Evolutionary conservation across 2,888 invertebrate species (phyloP), one percentile per base, ranked within the genome.

Genomic region (Ennomos fuscantarius): DNA sequence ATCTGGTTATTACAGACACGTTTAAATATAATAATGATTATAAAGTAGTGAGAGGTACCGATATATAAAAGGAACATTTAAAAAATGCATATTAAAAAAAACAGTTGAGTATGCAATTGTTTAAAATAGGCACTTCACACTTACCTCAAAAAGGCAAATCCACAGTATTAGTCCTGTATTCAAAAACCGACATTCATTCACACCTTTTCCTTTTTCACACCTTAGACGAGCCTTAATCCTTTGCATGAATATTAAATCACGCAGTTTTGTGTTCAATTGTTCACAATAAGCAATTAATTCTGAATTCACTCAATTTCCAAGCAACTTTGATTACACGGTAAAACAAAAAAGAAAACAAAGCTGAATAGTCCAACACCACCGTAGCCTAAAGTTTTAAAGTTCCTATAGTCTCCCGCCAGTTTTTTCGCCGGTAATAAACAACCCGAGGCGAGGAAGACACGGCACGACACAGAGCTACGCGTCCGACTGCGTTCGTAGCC

Each of bases 401-500:
- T 62, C 33, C 8, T 60, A 64, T 48, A 13, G 43, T 81, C 89
- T 90, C 89, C 88, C 91, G 89, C 90, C 83, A 74, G 79, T 74
- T 73, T 75, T 73, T 74, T 75, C 70, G 67, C 67, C 68, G 69
- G 69, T 46, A 60, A 63, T 53, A 68, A 62, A 65, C 64, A 61
- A 65, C 64, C 68, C 34, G 42, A 6, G 59, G 50, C 60, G 53
- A 70, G 68, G 58, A 58, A 59, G 52, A 51, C 62, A 61, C 66
- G 2, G 24, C 24, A 24, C 24, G 5, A 24, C n/a, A n/a, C n/a
- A 58, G 74, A 74, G 74, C 8, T 45, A 54, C 79, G 83, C 91
- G 89, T 87, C 87, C 78, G 77, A 74, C 82, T 86, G 71, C 84
- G 67, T 76, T 74, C 79, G 76, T 83, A 89, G 91, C 89, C 89